A percentile compares a stretch with the other conserved stretches of the same genome.
phyloP scores from a whole-genome alignment of 2,113 vertebrate genomes.

The Eubucco bourcierii region DNA sequence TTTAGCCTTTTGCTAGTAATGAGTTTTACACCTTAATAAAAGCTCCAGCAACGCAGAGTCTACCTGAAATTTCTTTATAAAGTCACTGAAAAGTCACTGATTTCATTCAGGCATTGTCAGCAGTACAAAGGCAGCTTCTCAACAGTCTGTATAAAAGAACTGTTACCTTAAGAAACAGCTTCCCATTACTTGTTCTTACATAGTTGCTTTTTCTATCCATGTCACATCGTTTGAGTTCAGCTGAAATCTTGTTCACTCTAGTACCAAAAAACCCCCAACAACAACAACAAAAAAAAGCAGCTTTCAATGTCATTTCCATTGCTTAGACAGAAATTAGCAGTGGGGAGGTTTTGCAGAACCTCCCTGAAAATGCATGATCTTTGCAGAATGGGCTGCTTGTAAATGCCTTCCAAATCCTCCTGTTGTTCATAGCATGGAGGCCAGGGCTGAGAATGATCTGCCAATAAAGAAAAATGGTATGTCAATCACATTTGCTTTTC shows the following conservation, averaged over 20 bases:
- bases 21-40: slow-evolving; percentile 8
- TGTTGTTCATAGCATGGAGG: background rate
- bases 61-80: background rate
- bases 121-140: slow-evolving; percentile 38
- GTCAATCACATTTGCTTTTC: background rate
- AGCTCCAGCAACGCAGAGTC: background rate
- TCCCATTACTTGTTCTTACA: background rate
- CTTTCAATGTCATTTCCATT: background rate
- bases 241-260: background rate
- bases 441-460: background rate
- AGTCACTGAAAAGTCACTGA: background rate
- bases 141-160: background rate
- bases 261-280: background rate
- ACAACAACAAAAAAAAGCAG: background rate
- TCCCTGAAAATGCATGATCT: background rate
- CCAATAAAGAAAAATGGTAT: background rate
- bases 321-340: background rate
- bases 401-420: background rate
- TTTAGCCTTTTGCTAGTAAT: slow-evolving; percentile 23
- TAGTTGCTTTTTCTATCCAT: background rate
- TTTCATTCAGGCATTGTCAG: background rate
- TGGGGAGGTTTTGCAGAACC: background rate
- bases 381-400: background rate
- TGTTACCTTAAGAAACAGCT: slow-evolving; percentile 13
- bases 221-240: background rate